Percentiles rank a stretch among this genome's conserved stretches.
Conservation (phyloP, 2,888 invertebrate genomes). For the Trichogramma dendrolimi region DNA sequence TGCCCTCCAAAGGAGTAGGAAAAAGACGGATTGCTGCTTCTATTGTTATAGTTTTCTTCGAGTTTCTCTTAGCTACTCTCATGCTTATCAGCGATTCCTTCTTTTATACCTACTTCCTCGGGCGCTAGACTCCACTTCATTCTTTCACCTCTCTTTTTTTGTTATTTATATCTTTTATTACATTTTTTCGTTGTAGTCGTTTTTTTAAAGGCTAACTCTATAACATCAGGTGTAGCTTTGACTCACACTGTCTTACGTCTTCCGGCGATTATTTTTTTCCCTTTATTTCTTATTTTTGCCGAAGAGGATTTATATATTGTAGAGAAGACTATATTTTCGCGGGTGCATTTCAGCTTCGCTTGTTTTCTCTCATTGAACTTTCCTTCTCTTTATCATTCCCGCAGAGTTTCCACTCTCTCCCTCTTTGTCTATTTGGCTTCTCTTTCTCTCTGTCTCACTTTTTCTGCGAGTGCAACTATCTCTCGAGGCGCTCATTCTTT, state of each 20-base stretch:
- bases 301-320: constrained; percentile 5
- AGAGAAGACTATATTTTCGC: not conserved
- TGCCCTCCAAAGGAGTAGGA: not conserved
- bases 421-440: not conserved
- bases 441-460: no score
- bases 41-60: constrained; percentile 10
- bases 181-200: not conserved
- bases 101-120: constrained; percentile 1
- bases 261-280: constrained; percentile 15
- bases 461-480: no score
- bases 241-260: constrained; percentile 15
- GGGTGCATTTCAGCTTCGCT: constrained; percentile 6
- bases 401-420: not conserved
- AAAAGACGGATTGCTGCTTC: not conserved
- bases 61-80: not conserved
- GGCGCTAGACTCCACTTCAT: not conserved
- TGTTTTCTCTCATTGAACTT: constrained; percentile 18
- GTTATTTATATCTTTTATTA: not conserved
- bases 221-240: constrained; percentile 3
- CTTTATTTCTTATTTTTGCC: constrained; percentile 11
- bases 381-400: constrained; percentile 16
- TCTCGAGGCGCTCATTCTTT: no score
- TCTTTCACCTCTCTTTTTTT: not conserved
- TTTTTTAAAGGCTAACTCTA: not conserved
- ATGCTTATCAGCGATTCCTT: constrained; percentile 18